phyloP scores from a whole-genome alignment of 2,888 invertebrate genomes.

The Thereva unica region DNA sequence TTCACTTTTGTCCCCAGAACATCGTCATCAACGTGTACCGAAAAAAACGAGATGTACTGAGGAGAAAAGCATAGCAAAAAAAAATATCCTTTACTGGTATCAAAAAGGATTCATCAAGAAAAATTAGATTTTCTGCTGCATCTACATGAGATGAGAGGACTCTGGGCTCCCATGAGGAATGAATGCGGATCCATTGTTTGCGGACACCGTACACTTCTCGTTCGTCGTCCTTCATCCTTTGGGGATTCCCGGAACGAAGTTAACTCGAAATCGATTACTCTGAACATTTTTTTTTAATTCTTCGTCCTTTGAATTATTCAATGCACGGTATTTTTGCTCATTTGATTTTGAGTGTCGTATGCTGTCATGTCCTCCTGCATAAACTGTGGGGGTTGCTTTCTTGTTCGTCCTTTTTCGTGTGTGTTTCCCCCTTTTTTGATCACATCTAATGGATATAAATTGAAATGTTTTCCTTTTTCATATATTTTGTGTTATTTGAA shows the following conservation, averaged over 20 bases:
- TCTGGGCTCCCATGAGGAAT: constrained; percentile 9
- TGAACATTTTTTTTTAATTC: constrained; percentile 22
- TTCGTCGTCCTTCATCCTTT: constrained; percentile 2
- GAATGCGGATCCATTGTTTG: constrained; percentile 16
- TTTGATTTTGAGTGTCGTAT: too few relatives aligned
- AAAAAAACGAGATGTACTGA: not conserved
- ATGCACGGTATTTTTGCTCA: too few relatives aligned
- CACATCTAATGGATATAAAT: too few relatives aligned
- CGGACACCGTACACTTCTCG: constrained; percentile 5
- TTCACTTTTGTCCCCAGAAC: constrained; percentile 1
- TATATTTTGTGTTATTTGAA: too few relatives aligned
- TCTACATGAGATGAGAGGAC: constrained; percentile 18
- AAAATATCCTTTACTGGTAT: not conserved
- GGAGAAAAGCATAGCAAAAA: too few relatives aligned
- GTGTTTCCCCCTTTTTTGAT: too few relatives aligned
- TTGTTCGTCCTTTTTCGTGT: too few relatives aligned
- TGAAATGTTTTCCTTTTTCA: too few relatives aligned
- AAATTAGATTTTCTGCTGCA: constrained; percentile 28
- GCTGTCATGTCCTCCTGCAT: too few relatives aligned
- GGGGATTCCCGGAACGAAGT: constrained; percentile 23
- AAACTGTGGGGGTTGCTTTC: too few relatives aligned
- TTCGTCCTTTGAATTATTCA: not conserved
- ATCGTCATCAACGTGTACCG: not conserved
- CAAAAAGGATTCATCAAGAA: constrained; percentile 29
- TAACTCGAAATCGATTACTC: constrained; percentile 26